Evolutionary conservation across 1,140 invertebrate genomes (phyloP), one percentile per base, ranked within the genome.

Genomic region (Conus ventricosus): DNA sequence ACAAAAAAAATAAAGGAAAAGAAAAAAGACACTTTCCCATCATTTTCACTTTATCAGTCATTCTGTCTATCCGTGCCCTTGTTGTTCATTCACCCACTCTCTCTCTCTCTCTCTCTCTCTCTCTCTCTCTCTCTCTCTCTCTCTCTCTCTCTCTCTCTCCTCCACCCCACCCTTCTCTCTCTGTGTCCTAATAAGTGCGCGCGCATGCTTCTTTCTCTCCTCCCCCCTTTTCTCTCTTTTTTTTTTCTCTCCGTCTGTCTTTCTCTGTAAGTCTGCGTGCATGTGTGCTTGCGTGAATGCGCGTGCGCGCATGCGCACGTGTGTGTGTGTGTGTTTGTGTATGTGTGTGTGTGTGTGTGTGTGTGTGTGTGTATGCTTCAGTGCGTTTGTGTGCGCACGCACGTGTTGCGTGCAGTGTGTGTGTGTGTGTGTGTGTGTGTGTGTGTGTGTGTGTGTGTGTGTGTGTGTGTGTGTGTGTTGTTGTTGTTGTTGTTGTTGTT

Each of bases 41-140:
- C 27, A n/a, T 75, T 71, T 51, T 8, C 13, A 5, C 27, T 27
- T 53, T 15, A 81, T 20, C 25, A 6, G n/a, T 75, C 71, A 81
- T 75, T 81, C 84, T 60, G 25, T 84, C 76, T 81, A 39, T 39
- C 39, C 3, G 39, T 39, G 39, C 39, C 39, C 39, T 39, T 39
- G 39, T 39, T 39, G 39, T 39, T 39, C 39, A 39, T 39, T 39
- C 39, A 39, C 39, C 39, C 88, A 27, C 6, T 78, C 84, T 1
- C 75, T 25, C 88, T 4, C 84, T 80, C 84, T 54, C 60, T 89
- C 84, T 55, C 81, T 78, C 84, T 78, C 60, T 87, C 88, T 78
- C 55, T 87, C 88, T 78, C 81, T 87, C 88, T 78, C 81, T 87
- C 84, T 76, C 81, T 81, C 84, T 89, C 84, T 55, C 81, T 87